Percentiles rank a stretch among this genome's conserved stretches.
These are phyloP conservation scores for Myotis lucifugus DNA, from an alignment of 2,113 vertebrate genomes.

Conservation along the genomic window DNA sequence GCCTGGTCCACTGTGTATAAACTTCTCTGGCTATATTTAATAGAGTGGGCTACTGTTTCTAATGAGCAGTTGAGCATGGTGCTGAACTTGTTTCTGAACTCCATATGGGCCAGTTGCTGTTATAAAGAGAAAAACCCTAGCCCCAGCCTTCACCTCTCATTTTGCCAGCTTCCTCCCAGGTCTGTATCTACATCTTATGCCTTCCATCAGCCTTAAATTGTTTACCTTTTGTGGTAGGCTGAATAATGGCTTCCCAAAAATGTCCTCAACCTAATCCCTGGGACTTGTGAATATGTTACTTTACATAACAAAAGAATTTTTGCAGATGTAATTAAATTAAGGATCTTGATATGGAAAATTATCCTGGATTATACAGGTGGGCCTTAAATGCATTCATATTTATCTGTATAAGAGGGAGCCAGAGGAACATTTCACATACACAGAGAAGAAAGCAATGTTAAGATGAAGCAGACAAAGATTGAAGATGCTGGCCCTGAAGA, in stretches of 20 bases:
- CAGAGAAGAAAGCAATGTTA: not conserved
- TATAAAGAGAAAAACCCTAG: not conserved
- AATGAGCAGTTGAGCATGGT: not conserved
- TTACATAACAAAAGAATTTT: not conserved
- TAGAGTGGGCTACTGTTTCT: not conserved
- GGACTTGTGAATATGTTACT: not conserved
- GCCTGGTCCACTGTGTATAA: not conserved
- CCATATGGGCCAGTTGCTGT: not conserved
- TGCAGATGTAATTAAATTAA: not conserved
- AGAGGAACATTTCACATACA: not conserved
- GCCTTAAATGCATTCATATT: not conserved
- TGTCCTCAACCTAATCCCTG: not conserved
- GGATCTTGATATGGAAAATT: not conserved
- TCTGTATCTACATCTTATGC: not conserved
- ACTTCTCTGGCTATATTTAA: not conserved
- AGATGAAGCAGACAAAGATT: not conserved
- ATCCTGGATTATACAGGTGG: not conserved
- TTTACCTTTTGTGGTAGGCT: not conserved
- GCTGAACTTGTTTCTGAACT: not conserved
- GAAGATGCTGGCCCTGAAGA: not conserved
- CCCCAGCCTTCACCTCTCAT: not conserved
- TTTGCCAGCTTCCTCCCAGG: not conserved
- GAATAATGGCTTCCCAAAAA: slow-evolving; percentile 9
- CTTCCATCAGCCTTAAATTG: not conserved
- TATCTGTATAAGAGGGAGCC: not conserved